These are phyloP conservation scores for Conomelus anceps DNA, from an alignment of 2,888 invertebrate genomes.

Conservation along the genomic window DNA sequence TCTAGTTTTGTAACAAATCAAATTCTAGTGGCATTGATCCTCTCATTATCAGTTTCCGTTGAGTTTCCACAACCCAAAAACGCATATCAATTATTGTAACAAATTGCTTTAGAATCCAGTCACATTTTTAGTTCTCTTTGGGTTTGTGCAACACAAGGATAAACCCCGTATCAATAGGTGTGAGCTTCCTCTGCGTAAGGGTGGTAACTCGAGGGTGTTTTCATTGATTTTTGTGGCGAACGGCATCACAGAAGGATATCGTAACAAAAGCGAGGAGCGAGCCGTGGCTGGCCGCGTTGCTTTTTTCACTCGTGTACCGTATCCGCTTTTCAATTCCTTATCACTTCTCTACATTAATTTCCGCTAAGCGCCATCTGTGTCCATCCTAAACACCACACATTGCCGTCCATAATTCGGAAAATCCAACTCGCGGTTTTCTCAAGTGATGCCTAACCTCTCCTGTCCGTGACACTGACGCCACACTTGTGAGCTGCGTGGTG, in stretches of 20 bases:
- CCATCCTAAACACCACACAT: neutral
- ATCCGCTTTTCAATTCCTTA: neutral
- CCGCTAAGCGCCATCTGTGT: neutral
- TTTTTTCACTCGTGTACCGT: neutral
- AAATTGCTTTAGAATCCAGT: too few species aligned
- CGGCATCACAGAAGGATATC: constrained; percentile 19
- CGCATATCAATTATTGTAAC: too few species aligned
- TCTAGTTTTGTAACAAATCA: too few species aligned
- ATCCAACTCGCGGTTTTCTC: neutral
- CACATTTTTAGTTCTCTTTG: neutral
- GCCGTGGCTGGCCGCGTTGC: neutral
- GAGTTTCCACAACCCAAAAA: too few species aligned
- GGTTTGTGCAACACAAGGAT: neutral
- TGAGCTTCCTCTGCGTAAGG: neutral
- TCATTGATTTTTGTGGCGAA: constrained; percentile 26
- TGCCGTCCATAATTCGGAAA: neutral
- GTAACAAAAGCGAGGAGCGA: too few species aligned
- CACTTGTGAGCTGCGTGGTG: neutral
- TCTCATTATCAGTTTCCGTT: too few species aligned
- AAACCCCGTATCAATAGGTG: neutral
- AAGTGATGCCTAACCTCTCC: neutral
- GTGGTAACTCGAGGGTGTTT: constrained; percentile 2
- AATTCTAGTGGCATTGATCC: too few species aligned
- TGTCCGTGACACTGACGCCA: too few species aligned
- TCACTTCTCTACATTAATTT: neutral